These are phyloP conservation scores for Leptinotarsa defecta DNA, from an alignment of 1,140 invertebrate genomes.

Conservation along the genomic window DNA sequence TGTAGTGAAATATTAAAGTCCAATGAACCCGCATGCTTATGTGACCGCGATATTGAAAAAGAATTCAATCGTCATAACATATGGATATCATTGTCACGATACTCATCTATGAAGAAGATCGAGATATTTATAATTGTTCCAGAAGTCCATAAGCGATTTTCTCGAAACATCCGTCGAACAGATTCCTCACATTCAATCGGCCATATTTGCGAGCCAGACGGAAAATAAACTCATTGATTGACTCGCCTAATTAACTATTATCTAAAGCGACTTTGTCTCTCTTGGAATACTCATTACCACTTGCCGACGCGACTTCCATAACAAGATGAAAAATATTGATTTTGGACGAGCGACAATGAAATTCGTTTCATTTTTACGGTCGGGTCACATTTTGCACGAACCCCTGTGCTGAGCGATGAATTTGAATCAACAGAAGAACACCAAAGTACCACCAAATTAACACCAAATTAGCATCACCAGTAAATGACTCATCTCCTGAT, in stretches of 20 bases:
- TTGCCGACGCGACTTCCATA: neutral
- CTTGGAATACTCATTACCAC: neutral
- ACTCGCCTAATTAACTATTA: constrained; percentile 6
- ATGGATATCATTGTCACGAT: neutral
- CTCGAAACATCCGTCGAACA: neutral
- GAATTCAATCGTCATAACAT: neutral
- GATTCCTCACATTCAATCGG: neutral
- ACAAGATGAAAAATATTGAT: neutral
- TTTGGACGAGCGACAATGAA: neutral
- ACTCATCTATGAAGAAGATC: neutral
- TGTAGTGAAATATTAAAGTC: no score
- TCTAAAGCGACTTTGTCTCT: neutral
- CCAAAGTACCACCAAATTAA: no score
- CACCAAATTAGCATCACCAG: no score
- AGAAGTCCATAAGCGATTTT: neutral
- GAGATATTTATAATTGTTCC: constrained; percentile 1
- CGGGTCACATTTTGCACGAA: no score
- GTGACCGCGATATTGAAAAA: neutral
- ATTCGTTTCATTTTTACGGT: no score
- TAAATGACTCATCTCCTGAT: no score
- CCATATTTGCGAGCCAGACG: neutral
- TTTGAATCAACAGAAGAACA: no score
- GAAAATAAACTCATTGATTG: neutral
- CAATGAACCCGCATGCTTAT: no score
- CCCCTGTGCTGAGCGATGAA: no score